These are phyloP conservation scores for Phylloscopus trochiloides DNA, from an alignment of 2,113 vertebrate species.

Conservation along the genomic window DNA sequence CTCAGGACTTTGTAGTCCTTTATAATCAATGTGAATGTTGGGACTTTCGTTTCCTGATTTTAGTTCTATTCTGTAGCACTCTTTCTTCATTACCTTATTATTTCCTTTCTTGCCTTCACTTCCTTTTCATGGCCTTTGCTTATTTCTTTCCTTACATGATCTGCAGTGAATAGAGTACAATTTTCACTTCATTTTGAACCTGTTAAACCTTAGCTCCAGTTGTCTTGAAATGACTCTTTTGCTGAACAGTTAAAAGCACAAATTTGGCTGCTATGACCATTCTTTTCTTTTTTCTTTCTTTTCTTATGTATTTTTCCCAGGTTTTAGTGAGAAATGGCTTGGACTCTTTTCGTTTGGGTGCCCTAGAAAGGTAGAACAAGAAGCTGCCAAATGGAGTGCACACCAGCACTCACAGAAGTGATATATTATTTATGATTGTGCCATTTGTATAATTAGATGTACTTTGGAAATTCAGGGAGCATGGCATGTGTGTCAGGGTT, in stretches of 20 bases:
- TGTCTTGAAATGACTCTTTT: not conserved
- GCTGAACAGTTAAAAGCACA: not conserved
- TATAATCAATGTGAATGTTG: not conserved
- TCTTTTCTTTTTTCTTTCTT: not conserved
- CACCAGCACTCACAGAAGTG: not conserved
- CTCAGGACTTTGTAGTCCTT: not conserved
- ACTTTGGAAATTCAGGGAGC: not conserved
- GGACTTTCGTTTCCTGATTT: not conserved
- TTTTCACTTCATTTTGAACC: not conserved
- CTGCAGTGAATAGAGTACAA: not conserved
- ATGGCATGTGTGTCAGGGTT: not conserved
- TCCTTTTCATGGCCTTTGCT: not conserved
- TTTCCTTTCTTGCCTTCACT: not conserved
- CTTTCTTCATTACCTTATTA: not conserved
- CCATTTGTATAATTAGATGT: not conserved
- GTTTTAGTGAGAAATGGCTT: not conserved
- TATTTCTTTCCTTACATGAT: not conserved
- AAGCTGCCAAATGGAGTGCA: not conserved
- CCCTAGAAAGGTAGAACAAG: not conserved
- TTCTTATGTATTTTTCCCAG: not conserved
- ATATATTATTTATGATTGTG: not conserved
- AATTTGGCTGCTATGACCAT: not conserved
- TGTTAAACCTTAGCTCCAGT: not conserved
- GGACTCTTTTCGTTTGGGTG: not conserved
- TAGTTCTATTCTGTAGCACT: not conserved